Evolutionary conservation across 2,113 vertebrate genomes (phyloP).

Genomic region (Chionodraco myersi): DNA sequence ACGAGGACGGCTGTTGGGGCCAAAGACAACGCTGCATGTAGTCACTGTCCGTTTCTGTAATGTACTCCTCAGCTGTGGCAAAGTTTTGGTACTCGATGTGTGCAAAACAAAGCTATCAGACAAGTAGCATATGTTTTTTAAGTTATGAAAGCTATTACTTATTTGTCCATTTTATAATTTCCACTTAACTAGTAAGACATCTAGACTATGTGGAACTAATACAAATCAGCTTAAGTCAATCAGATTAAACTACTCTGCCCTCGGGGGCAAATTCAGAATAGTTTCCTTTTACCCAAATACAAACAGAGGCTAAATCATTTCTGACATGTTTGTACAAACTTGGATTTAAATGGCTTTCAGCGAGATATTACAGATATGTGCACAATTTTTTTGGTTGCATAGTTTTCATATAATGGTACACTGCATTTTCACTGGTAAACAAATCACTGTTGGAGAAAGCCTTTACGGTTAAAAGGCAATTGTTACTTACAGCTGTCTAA

Average conservation of each 20-base stretch:
- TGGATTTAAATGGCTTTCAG: neutral
- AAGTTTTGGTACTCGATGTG: neutral
- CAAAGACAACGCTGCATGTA: conserved; percentile 9
- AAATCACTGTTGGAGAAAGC: conserved; percentile 42
- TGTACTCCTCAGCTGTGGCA: neutral
- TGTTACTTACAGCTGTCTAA: conserved; percentile 78
- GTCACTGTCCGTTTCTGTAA: conserved; percentile 2
- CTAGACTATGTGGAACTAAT: neutral
- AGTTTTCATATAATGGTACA: neutral
- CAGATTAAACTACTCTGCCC: neutral
- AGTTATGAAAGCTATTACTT: neutral
- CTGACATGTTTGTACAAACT: neutral
- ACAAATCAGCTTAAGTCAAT: neutral
- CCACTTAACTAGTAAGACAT: neutral
- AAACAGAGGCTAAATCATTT: neutral
- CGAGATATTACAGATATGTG: neutral
- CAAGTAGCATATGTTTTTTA: too few relatives aligned
- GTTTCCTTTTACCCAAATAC: neutral
- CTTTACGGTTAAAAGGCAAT: conserved; percentile 66
- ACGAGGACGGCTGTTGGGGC: conserved; percentile 14
- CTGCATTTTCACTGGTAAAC: conserved; percentile 50
- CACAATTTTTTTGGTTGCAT: conserved; percentile 1
- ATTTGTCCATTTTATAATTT: neutral
- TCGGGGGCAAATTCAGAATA: neutral
- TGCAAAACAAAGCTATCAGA: neutral